phyloP scores from a whole-genome alignment of 2,797 vertebrate species.

The Onychomys leucogaster region DNA sequence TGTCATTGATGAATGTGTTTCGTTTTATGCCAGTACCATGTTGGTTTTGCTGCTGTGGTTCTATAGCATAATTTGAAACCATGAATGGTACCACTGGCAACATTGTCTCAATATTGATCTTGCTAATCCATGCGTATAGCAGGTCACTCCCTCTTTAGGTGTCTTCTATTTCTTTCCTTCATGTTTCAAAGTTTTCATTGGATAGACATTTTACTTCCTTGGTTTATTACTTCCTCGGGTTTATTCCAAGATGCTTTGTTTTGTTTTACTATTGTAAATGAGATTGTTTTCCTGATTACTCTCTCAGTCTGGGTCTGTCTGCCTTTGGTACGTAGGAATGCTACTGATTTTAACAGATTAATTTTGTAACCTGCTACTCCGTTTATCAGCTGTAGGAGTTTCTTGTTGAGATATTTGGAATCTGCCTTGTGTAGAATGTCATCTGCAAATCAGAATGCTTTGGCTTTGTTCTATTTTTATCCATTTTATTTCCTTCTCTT shows the following conservation, averaged over 20 bases:
- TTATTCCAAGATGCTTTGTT: not conserved
- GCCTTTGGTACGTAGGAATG: not conserved
- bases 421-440: not conserved
- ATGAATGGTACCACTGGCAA: no score
- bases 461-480: not conserved
- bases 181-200: not conserved
- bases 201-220: not conserved
- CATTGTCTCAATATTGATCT: not conserved
- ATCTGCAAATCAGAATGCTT: not conserved
- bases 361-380: not conserved
- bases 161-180: not conserved
- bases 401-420: not conserved
- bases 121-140: not conserved
- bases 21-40: not conserved
- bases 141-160: not conserved
- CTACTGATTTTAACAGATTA: not conserved
- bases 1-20: not conserved
- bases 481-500: not conserved
- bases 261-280: not conserved
- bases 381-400: not conserved
- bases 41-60: not conserved
- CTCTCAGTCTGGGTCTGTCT: not conserved
- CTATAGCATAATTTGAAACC: not conserved
- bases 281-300: not conserved
- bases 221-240: not conserved